Base-by-base conservation (phyloP, 1,140 invertebrate genomes). In the Daktulosphaira vitifoliae region DNA sequence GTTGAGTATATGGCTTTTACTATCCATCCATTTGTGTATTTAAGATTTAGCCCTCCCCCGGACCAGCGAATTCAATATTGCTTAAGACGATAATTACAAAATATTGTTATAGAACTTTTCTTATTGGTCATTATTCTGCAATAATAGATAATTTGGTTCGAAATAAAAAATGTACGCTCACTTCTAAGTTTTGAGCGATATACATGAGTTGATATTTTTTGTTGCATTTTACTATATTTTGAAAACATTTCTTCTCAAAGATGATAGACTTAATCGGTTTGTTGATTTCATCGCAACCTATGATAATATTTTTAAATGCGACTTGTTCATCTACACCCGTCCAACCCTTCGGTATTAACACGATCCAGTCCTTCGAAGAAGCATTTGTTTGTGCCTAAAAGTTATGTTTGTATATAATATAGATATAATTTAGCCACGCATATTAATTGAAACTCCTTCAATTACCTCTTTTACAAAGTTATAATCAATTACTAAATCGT, bases 261-360 rank as follows among this genome's bases (percentile, higher is more conserved):
- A 62, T 18, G 46, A 62, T 25, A 18, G 56, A 62, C 26, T 62
- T 62, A 20, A 62, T 62, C 13, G 56, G 22, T 20, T 46, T 29
- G 44, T 62, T 62, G 15, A 20, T 23, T n/a, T 42, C 25, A 62
- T 62, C 42, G n/a, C 42, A 22, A 48, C 29, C 11, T n/a, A 11
- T 62, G 46, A 46, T 23, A 33, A 62, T 26, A 48, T 39, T 62
- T 46, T 62, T 46, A 62, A 33, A 62, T 18, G 42, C 56, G 26
- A 62, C 56, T n/a, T 62, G 56, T 46, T 62, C 56, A 22, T 62
- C 42, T 33, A 62, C 56, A 18, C 56, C 56, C 26, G 42, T 26
- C 56, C 56, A 62, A 8, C 56, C 56, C 46, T 62, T 62, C 13
- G 56, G 56, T 48, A 62, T 62, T 46, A 62, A 62, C n/a, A 39